Evolutionary conservation across 1,140 invertebrate species (phyloP).

Genomic region (Conus betulinus): DNA sequence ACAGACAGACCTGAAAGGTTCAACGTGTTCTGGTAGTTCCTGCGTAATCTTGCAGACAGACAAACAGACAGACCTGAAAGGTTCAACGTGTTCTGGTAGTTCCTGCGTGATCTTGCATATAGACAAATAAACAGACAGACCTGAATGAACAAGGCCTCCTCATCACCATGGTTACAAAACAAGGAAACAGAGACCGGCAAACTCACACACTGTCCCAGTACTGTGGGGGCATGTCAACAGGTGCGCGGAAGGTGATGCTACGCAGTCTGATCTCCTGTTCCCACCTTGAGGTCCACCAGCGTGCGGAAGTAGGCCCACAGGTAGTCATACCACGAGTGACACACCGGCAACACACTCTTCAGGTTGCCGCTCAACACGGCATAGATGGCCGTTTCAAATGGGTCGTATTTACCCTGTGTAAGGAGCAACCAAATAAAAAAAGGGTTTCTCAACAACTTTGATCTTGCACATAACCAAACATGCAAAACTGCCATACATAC

Average conservation of each 20-base stretch:
- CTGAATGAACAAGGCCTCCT: not conserved
- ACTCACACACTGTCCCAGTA: constrained; percentile 86
- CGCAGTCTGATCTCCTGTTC: constrained; percentile 82
- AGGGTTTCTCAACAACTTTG: too few relatives aligned
- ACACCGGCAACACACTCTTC: constrained; percentile 83
- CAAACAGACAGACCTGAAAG: too few relatives aligned
- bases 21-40: too few relatives aligned
- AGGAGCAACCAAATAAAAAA: too few relatives aligned
- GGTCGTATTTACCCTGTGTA: constrained; percentile 70
- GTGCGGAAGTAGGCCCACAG: constrained; percentile 91
- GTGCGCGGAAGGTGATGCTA: constrained; percentile 56
- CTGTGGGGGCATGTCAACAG: constrained; percentile 81
- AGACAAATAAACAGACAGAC: too few relatives aligned
- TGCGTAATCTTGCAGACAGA: too few relatives aligned
- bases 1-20: too few relatives aligned
- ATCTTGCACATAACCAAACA: too few relatives aligned
- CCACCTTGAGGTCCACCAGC: constrained; percentile 88
- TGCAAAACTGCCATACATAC: too few relatives aligned
- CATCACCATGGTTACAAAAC: not conserved
- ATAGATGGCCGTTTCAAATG: constrained; percentile 80
- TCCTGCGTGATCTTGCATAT: too few relatives aligned
- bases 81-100: too few relatives aligned
- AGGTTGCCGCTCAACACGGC: constrained; percentile 91
- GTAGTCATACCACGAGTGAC: constrained; percentile 90
- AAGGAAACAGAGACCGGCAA: not conserved